Base-by-base conservation (phyloP, 1,140 invertebrate genomes). In the Whitmania pigra region DNA sequence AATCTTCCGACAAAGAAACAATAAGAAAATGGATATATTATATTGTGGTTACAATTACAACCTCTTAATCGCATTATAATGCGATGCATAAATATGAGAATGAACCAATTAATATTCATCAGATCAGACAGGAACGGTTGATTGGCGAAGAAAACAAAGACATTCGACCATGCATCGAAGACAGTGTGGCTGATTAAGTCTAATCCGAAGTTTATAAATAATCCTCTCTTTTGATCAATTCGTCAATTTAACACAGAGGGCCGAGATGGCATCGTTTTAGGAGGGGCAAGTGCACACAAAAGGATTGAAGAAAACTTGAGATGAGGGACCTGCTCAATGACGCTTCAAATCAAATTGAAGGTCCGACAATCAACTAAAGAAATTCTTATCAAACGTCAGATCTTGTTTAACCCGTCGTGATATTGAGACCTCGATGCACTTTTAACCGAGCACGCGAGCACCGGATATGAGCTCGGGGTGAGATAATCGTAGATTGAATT, bases 151-250 rank as follows among this genome's bases (percentile, higher is more conserved):
- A 63, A 22, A 13, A 22, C 13, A 63, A 63, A 63, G 57, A 63
- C 57, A 63, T 25, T 25, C 13, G 9, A n/a, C 57, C 29, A 9
- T 3, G 25, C 54, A 36, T 2, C 31, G 31, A 63, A 18, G 29
- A 63, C 29, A 25, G 57, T 31, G 29, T 31, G 57, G 22, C 29
- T 63, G 57, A 63, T 63, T 63, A 63, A 63, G 57, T 31, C 57
- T 63, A 63, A 63, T 63, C 57, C 57, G 57, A 63, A 63, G 22
- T 63, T 63, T 63, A 63, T 11, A 63, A 18, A 63, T 63, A 63
- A 63, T 63, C 57, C 57, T 25, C 22, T 22, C 22, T 63, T 63
- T 63, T 63, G 57, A 63, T 63, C 57, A 63, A 63, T 63, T 63
- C 29, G 57, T 63, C 57, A 63, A 63, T 63, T 63, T 63, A 31